phyloP scores from a whole-genome alignment of 2,888 invertebrate species.

The Acleris holmiana region DNA sequence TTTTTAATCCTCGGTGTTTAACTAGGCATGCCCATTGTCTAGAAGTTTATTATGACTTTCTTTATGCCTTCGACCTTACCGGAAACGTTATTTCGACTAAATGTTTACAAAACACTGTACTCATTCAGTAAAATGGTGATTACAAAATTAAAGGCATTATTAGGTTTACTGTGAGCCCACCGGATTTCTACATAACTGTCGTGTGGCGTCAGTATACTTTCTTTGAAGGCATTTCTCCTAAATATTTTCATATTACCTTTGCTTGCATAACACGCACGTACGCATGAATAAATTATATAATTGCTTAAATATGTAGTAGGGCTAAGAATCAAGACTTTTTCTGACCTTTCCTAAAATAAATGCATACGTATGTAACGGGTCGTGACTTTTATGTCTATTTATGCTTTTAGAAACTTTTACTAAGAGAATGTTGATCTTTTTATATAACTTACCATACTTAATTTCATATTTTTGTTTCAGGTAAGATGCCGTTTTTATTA shows the following conservation, averaged over 20 bases:
- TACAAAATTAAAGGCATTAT: slow-evolving; percentile 13
- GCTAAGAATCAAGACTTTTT: slow-evolving; percentile 17
- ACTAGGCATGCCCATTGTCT: slow-evolving; percentile 19
- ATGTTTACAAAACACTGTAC: slow-evolving; percentile 27
- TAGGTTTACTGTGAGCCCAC: slow-evolving; percentile 3
- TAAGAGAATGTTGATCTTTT: slow-evolving; percentile 1
- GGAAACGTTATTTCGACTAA: slow-evolving; percentile 14
- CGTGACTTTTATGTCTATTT: slow-evolving; percentile 16
- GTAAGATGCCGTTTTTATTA: slow-evolving; percentile 38
- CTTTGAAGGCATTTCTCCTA: slow-evolving; percentile 30
- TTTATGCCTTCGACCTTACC: slow-evolving; percentile 7
- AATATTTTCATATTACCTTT: slow-evolving; percentile 33
- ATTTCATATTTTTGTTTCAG: slow-evolving; percentile 43
- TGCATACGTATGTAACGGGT: slow-evolving; percentile 17
- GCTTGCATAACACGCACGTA: slow-evolving; percentile 12
- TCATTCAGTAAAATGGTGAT: slow-evolving; percentile 7
- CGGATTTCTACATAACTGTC: slow-evolving; percentile 18
- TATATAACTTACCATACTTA: slow-evolving; percentile 3
- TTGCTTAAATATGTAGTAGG: slow-evolving; percentile 32
- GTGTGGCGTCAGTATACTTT: slow-evolving; percentile 22
- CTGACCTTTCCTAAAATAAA: slow-evolving; percentile 23
- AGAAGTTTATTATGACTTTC: slow-evolving; percentile 17
- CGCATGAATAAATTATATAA: slow-evolving; percentile 25
- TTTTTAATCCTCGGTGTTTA: slow-evolving; percentile 25
- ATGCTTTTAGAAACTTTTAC: slow-evolving; percentile 1